Base-by-base conservation (phyloP, 2,888 invertebrate genomes). In the Allolobophora icterica region DNA sequence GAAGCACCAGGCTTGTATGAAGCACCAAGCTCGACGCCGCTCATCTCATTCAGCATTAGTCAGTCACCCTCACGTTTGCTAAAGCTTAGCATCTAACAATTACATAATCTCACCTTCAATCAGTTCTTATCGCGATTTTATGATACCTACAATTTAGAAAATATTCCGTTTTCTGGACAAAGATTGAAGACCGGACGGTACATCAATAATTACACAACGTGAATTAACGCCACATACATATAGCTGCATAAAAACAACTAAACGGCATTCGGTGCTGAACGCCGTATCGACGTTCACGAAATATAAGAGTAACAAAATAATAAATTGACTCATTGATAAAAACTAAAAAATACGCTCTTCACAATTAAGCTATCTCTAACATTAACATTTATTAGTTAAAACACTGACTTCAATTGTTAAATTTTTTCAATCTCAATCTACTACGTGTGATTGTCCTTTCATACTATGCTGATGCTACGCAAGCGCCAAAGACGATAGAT, bases 151-250 rank as follows among this genome's bases (percentile, higher is more conserved):
- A n/a, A n/a, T n/a, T 52, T n/a, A n/a, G 30, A 71, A 71, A 71
- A 71, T 71, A 71, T 71, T 71, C 71, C 71, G 71, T 71, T 71
- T 71, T 71, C 13, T 3, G 71, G 71, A 71, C 71, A 71, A 71
- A 71, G 71, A 71, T 71, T 71, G 71, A 8, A 71, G 71, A n/a
- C 71, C 71, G 71, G 8, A 71, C 71, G n/a, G n/a, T 52, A 52
- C 52, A 52, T 71, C 71, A 71, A 71, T 71, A 71, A 71, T 71
- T 71, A 71, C 30, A 71, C 71, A 71, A 71, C 71, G 71, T 71
- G 71, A 71, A 71, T 71, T n/a, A 71, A 71, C 71, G 71, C 71
- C 71, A 71, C 71, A 71, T 11, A 71, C 71, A 52, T 52, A 5
- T 71, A 71, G 71, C 71, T n/a, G n/a, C 71, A 52, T 5, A n/a